These are phyloP conservation scores for Agelas oroides DNA, from an alignment of 37 sponge, comb jelly and placozoan species.

Conservation along the genomic window DNA sequence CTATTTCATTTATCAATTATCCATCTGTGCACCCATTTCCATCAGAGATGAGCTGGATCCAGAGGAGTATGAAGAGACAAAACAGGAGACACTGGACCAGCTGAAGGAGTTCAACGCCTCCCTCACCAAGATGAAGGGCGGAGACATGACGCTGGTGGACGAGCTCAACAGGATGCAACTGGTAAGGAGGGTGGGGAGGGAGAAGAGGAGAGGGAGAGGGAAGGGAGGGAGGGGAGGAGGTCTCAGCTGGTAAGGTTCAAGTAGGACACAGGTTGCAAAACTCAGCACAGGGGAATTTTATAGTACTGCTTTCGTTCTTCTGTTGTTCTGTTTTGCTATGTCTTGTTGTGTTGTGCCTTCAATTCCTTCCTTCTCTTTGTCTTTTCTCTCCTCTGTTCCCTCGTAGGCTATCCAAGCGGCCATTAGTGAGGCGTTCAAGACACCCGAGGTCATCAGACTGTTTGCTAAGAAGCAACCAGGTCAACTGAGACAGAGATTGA, in stretches of 20 bases:
- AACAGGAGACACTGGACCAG: slow-evolving; percentile 93
- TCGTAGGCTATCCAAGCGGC: slow-evolving; percentile 99
- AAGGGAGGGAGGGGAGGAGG: slow-evolving; percentile 16
- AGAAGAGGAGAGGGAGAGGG: neutral
- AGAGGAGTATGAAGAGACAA: slow-evolving; percentile 95
- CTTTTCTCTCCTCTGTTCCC: neutral
- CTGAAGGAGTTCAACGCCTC: slow-evolving; percentile 94
- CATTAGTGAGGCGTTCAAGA: slow-evolving; percentile 98
- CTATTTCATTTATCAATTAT: no score
- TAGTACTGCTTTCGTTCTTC: neutral
- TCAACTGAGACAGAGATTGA: slow-evolving; percentile 88
- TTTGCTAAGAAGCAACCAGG: slow-evolving; percentile 98
- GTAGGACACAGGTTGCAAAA: no score
- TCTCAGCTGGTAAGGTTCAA: neutral
- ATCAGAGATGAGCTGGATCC: slow-evolving; percentile 88
- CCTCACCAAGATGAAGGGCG: slow-evolving; percentile 82
- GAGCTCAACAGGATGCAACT: slow-evolving; percentile 89
- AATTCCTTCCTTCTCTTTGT: no score
- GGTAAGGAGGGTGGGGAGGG: slow-evolving; percentile 62
- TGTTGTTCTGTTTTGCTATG: neutral
- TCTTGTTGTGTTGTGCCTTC: no score
- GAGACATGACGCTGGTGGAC: slow-evolving; percentile 91
- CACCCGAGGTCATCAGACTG: slow-evolving; percentile 97
- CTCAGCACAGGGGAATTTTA: no score
- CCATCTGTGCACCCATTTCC: neutral